phyloP scores from a whole-genome alignment of 2,113 vertebrate species.

The Grammomys dolichurus region DNA sequence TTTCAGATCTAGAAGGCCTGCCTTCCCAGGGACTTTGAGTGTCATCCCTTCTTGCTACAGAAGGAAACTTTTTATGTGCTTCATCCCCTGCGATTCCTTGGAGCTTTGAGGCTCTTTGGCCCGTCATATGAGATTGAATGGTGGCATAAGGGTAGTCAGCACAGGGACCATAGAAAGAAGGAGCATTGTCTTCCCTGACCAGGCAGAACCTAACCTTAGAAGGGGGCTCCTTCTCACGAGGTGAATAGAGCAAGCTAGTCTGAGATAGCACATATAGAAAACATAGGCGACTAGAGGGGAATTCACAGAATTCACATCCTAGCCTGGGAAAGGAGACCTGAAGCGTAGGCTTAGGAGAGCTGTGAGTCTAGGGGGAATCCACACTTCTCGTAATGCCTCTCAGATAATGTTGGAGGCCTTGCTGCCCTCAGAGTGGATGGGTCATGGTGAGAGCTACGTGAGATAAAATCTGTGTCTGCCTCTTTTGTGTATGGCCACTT shows the following conservation, averaged over 20 bases:
- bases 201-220: not conserved
- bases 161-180: not conserved
- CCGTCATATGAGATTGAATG: not conserved
- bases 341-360: not conserved
- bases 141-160: not conserved
- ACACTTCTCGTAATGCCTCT: not conserved
- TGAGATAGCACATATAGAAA: not conserved
- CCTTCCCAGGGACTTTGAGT: not conserved
- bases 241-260: not conserved
- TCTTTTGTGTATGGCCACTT: not conserved
- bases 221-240: not conserved
- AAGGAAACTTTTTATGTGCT: not conserved
- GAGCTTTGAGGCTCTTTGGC: not conserved
- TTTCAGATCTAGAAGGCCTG: not conserved
- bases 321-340: not conserved
- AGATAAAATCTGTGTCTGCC: not conserved
- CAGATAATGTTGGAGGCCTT: not conserved
- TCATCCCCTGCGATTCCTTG: not conserved
- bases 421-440: not conserved
- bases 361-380: not conserved
- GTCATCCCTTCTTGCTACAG: not conserved
- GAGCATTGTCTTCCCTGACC: not conserved
- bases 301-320: not conserved
- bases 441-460: not conserved
- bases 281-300: not conserved